Evolutionary conservation across 1,140 invertebrate species (phyloP), one percentile per base, ranked within the genome.

Genomic region (Mycetomoellerius zeteki): DNA sequence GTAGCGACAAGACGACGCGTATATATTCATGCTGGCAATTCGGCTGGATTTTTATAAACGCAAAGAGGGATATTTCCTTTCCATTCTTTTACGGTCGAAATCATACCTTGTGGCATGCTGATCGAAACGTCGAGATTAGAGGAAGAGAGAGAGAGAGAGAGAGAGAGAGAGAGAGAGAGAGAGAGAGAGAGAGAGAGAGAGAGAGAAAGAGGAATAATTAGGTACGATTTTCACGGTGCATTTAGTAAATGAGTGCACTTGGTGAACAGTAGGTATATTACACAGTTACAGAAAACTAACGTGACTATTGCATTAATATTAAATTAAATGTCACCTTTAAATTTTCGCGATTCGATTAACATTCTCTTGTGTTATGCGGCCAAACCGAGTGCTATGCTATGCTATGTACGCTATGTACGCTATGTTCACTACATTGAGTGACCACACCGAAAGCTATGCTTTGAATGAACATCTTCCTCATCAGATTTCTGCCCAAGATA

Each of bases 1-100:
- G 80, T 84, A 60, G 69, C 80, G 80, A 84, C 80, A 84, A 84
- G 80, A 84, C 80, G 80, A 82, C 56, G 80, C 80, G 69, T 62
- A 84, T 84, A 84, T 84, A 84, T 84, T 84, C 80, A 24, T 54
- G 54, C 69, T 24, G 54, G 27, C 80, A 73, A 75, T 84, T 73
- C 67, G 54, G 67, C 24, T 54, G 80, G 37, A 75, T 84, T 84
- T 84, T 84, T 75, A 84, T 84, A 73, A 24, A 60, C 14, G 67
- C 14, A 69, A 60, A 58, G n/a, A 19, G 24, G 24, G 24, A 62
- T 84, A 60, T 84, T 75, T 50, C 43, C 43, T 84, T 84, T 19
- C n/a, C 80, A 14, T 8, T 73, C 54, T 58, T 82, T 72, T 82
- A 16, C 12, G 16, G 19, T 6, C 1, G 12, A 58, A 72, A 73